Conservation (phyloP, 2,888 invertebrate genomes). For the Chesias legatella region DNA sequence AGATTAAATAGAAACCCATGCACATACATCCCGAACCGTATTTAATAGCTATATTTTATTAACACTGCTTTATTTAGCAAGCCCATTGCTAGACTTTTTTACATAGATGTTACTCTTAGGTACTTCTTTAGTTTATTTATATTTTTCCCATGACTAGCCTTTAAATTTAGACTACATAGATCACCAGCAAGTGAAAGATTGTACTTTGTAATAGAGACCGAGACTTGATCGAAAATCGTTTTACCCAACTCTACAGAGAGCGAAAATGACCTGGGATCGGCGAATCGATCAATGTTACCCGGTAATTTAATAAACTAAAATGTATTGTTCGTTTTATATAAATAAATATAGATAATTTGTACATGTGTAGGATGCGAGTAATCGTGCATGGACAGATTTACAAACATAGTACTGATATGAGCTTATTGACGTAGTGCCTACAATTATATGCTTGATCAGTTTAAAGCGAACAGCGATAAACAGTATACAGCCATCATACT, state of each 20-base stretch:
- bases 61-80: conserved; percentile 35
- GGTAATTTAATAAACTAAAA: conserved; percentile 34
- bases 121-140: conserved; percentile 23
- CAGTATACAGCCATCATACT: conserved; percentile 17
- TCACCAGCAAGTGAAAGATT: conserved; percentile 7
- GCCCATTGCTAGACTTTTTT: conserved; percentile 21
- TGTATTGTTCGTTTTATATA: conserved; percentile 47
- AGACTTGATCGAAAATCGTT: background rate
- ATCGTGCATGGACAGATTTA: conserved; percentile 69
- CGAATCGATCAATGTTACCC: conserved; percentile 23
- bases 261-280: background rate
- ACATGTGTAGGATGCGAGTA: conserved; percentile 69
- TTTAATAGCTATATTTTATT: conserved; percentile 34
- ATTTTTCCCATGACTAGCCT: conserved; percentile 20
- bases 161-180: conserved; percentile 15
- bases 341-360: conserved; percentile 66
- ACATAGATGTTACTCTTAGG: conserved; percentile 3
- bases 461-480: conserved; percentile 43
- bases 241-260: background rate
- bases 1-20: too few species aligned
- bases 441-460: conserved; percentile 77
- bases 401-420: conserved; percentile 82
- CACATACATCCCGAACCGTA: conserved; percentile 38
- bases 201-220: background rate
- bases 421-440: conserved; percentile 85